phyloP scores from a whole-genome alignment of 2,113 vertebrate species.

The Equus quagga region DNA sequence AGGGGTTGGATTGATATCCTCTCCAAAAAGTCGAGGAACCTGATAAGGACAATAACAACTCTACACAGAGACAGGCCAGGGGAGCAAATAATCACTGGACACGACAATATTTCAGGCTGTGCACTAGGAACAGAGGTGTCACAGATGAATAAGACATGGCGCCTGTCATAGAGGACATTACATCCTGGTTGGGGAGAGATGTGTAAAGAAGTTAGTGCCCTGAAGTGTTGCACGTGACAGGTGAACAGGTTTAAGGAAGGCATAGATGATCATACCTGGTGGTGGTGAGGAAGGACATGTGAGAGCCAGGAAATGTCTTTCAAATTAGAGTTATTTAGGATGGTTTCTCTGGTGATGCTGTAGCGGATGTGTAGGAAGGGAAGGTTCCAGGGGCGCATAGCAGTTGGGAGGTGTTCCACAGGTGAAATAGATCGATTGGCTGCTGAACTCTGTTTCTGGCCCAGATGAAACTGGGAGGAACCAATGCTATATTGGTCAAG shows the following conservation, averaged over 20 bases:
- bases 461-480: neutral
- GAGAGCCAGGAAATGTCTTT: neutral
- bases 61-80: neutral
- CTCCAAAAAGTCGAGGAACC: neutral
- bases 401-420: neutral
- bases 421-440: neutral
- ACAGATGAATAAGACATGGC: neutral
- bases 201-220: neutral
- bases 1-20: neutral
- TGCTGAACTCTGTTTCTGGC: neutral
- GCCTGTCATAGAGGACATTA: neutral
- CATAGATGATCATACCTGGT: neutral
- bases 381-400: neutral
- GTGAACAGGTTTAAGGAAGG: neutral
- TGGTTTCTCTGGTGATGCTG: neutral
- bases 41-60: neutral
- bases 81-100: neutral
- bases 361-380: neutral
- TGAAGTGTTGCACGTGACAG: neutral
- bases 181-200: neutral
- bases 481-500: neutral
- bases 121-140: neutral
- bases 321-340: neutral
- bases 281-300: neutral
- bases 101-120: neutral